phyloP scores from a whole-genome alignment of 1,140 invertebrate genomes.

The Aphaenogaster rudis region DNA sequence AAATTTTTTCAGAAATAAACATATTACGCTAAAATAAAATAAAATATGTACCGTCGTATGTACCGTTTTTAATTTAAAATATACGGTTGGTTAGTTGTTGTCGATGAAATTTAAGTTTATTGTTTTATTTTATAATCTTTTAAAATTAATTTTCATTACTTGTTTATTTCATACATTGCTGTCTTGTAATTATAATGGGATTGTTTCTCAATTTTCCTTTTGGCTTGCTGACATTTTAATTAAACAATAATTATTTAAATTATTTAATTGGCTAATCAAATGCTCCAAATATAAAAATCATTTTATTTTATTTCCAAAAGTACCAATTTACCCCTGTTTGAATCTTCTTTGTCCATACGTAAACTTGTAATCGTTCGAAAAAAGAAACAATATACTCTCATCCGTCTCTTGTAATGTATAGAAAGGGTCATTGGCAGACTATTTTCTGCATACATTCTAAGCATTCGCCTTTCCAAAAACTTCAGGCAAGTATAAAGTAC shows the following conservation, averaged over 20 bases:
- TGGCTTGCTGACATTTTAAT: not conserved
- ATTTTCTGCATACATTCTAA: not conserved
- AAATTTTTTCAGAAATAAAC: too few relatives aligned
- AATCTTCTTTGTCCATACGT: not conserved
- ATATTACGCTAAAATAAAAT: too few relatives aligned
- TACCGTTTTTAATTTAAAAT: too few relatives aligned
- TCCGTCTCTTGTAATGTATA: constrained; percentile 1
- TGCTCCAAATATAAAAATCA: not conserved
- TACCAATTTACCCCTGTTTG: not conserved
- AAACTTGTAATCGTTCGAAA: not conserved
- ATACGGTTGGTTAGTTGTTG: too few relatives aligned
- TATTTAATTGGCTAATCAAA: not conserved
- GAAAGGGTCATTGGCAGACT: not conserved
- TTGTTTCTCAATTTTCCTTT: not conserved
- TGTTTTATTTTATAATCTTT: too few relatives aligned
- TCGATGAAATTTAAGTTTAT: too few relatives aligned
- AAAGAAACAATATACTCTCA: not conserved
- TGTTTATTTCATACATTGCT: not conserved
- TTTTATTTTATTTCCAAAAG: not conserved
- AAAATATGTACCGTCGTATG: too few relatives aligned
- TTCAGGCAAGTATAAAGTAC: constrained; percentile 32
- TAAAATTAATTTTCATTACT: not conserved
- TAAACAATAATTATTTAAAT: not conserved
- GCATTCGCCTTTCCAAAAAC: constrained; percentile 7
- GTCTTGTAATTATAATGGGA: too few relatives aligned